These are phyloP conservation scores for Horisme vitalbata DNA, from an alignment of 2,888 invertebrate genomes.

Conservation along the genomic window DNA sequence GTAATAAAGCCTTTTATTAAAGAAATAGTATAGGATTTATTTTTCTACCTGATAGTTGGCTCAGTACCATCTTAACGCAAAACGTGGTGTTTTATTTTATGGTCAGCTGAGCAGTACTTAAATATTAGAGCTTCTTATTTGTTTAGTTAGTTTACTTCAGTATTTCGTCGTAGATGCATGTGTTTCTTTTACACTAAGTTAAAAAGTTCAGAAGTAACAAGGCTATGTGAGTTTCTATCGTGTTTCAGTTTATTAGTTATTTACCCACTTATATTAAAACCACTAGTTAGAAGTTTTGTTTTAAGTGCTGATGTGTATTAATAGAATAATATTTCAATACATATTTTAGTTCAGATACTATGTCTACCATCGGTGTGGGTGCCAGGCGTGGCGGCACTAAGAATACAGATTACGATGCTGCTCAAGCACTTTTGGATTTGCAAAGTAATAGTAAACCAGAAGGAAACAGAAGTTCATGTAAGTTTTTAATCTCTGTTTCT, in stretches of 20 bases:
- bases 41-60: constrained; percentile 40
- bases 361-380: constrained; percentile 31
- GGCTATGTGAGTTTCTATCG: neutral
- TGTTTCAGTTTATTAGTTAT: neutral
- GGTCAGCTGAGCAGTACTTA: constrained; percentile 31
- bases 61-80: constrained; percentile 23
- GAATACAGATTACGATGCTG: constrained; percentile 43
- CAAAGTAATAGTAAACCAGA: constrained; percentile 34
- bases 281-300: too few relatives aligned
- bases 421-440: constrained; percentile 44
- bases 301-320: too few relatives aligned
- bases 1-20: constrained; percentile 13
- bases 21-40: constrained; percentile 36
- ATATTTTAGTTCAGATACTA: constrained; percentile 5
- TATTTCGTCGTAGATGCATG: constrained; percentile 24
- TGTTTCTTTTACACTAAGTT: constrained; percentile 6
- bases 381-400: constrained; percentile 9
- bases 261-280: too few relatives aligned
- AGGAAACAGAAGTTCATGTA: constrained; percentile 24
- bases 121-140: constrained; percentile 27
- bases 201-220: neutral
- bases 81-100: constrained; percentile 45
- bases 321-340: too few relatives aligned
- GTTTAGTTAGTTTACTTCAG: constrained; percentile 31
- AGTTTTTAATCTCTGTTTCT: too few relatives aligned